Evolutionary conservation across 2,888 invertebrate species (phyloP).

Genomic region (Allygus modestus): DNA sequence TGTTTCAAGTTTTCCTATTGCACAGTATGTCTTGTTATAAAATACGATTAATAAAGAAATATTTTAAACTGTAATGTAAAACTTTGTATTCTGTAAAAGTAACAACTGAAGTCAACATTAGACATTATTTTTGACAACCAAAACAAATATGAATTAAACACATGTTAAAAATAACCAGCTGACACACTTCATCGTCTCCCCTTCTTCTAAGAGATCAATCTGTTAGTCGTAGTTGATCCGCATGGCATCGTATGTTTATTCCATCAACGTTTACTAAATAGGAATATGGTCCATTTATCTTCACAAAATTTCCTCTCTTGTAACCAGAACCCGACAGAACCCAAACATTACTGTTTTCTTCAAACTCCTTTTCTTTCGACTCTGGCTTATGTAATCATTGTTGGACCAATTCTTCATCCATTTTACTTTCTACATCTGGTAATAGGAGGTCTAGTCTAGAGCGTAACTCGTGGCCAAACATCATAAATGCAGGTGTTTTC

Average conservation of each 20-base stretch:
- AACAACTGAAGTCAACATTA: no score
- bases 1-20: no score
- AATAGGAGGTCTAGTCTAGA: slow-evolving; percentile 66
- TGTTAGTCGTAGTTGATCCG: slow-evolving; percentile 54
- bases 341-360: slow-evolving; percentile 11
- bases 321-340: background rate
- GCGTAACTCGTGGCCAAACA: slow-evolving; percentile 67
- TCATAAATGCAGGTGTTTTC: slow-evolving; percentile 67
- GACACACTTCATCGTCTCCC: slow-evolving; percentile 14
- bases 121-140: no score
- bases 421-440: slow-evolving; percentile 36
- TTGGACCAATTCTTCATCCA: background rate
- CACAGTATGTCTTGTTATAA: no score
- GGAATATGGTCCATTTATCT: slow-evolving; percentile 6
- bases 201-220: background rate
- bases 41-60: no score
- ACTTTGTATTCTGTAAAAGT: no score
- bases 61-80: no score
- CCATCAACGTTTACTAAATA: slow-evolving; percentile 48
- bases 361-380: background rate
- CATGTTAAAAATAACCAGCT: background rate
- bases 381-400: background rate
- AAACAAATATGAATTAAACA: no score
- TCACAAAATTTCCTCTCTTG: slow-evolving; percentile 14
- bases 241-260: slow-evolving; percentile 35